A percentile compares a stretch with the other conserved stretches of the same genome.
phyloP scores from a whole-genome alignment of 2,797 vertebrate species.

The Channa striata region DNA sequence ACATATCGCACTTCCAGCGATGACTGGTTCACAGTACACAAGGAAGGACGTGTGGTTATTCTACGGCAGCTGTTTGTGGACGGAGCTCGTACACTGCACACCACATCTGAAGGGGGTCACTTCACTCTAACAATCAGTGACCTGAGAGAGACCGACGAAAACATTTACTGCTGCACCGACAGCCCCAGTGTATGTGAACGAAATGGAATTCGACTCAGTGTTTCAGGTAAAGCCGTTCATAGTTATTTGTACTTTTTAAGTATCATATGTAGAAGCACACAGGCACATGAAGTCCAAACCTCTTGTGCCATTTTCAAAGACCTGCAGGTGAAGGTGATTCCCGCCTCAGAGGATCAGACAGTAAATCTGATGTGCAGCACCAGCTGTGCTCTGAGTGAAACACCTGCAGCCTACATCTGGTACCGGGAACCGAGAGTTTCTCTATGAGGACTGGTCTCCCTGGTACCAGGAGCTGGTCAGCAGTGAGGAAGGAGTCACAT shows the following conservation, averaged over 20 bases:
- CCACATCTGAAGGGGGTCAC: neutral
- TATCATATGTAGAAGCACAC: too few relatives aligned
- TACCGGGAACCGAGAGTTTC: slow-evolving; percentile 17
- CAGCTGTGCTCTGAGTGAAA: neutral
- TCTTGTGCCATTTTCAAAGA: neutral
- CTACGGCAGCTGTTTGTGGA: neutral
- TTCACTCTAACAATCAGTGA: neutral
- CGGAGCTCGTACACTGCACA: neutral
- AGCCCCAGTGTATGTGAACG: neutral
- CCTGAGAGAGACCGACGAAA: neutral
- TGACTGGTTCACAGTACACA: neutral
- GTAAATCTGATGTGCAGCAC: slow-evolving; percentile 2
- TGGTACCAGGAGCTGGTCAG: slow-evolving; percentile 50
- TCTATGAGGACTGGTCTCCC: slow-evolving; percentile 28
- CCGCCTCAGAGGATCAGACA: fast-evolving
- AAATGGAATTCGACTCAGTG: neutral
- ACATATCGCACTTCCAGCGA: neutral
- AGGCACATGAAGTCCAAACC: too few relatives aligned
- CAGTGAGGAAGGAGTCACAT: slow-evolving; percentile 29
- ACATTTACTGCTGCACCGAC: neutral
- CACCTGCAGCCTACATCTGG: neutral
- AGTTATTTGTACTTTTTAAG: too few relatives aligned
- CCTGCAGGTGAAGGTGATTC: neutral
- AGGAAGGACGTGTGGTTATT: fast-evolving
- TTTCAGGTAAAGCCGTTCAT: slow-evolving; percentile 8